A percentile compares a stretch with the other conserved stretches of the same genome.
Conservation (phyloP, 1,140 invertebrate species). For the Notospermus geniculatus region DNA sequence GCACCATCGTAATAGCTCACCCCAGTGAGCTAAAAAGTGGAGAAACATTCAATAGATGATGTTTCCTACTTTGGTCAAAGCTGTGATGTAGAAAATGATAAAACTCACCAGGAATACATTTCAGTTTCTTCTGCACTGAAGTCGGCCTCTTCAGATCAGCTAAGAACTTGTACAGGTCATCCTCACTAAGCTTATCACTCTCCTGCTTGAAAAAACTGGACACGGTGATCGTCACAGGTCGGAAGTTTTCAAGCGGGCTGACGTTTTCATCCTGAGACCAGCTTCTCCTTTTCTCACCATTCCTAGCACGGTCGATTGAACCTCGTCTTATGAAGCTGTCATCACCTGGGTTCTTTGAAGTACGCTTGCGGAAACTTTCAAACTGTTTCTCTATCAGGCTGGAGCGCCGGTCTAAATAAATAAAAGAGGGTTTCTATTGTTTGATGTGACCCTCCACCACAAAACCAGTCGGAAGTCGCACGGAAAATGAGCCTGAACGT, state of each 20-base stretch:
- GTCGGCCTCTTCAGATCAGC: constrained; percentile 84
- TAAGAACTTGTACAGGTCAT: constrained; percentile 91
- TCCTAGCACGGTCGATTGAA: constrained; percentile 71
- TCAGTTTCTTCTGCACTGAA: constrained; percentile 82
- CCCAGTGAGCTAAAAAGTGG: no score
- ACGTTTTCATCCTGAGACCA: constrained; percentile 74
- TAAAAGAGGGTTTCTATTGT: not conserved
- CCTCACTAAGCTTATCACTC: constrained; percentile 85
- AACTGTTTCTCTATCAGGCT: constrained; percentile 28
- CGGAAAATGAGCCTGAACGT: no score
- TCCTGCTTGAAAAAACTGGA: constrained; percentile 80
- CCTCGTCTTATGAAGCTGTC: constrained; percentile 72
- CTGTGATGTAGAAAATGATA: no score
- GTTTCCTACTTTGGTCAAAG: no score
- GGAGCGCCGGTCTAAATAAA: not conserved
- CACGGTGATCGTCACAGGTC: constrained; percentile 85
- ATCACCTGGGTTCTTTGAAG: constrained; percentile 59
- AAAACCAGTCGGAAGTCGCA: no score
- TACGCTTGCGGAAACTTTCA: constrained; percentile 42
- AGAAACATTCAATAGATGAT: no score
- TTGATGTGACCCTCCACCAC: no score
- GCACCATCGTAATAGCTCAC: no score
- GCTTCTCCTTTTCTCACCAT: constrained; percentile 66
- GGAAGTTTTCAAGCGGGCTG: constrained; percentile 75
- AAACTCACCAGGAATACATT: constrained; percentile 75